Conservation (phyloP, 2,888 invertebrate genomes). For the Cenopis cana region DNA sequence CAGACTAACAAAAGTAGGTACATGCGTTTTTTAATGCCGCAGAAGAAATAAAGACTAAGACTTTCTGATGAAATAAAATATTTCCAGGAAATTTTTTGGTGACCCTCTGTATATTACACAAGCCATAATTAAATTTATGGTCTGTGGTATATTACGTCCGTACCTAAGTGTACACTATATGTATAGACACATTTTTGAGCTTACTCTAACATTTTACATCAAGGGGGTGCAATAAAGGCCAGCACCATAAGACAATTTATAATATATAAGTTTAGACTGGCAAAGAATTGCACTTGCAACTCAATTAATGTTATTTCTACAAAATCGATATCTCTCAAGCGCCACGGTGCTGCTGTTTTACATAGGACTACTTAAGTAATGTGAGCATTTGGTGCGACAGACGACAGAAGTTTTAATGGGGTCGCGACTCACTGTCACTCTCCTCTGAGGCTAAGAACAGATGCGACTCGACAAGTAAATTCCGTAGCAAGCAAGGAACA, state of each 20-base stretch:
- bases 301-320: not conserved
- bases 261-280: not conserved
- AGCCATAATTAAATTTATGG: no score
- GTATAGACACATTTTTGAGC: not conserved
- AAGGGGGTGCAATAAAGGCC: not conserved
- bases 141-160: no score
- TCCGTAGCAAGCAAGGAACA: no score
- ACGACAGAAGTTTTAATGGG: constrained; percentile 35
- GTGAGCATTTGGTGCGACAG: constrained; percentile 5
- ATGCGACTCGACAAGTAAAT: constrained; percentile 14
- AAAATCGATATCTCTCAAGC: not conserved
- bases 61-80: no score
- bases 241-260: not conserved
- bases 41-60: no score
- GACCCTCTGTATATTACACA: not conserved
- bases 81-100: no score
- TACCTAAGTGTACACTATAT: not conserved
- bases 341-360: not conserved
- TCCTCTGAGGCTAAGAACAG: constrained; percentile 9
- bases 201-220: not conserved
- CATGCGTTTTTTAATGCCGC: no score
- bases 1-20: no score
- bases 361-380: constrained; percentile 5
- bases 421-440: constrained; percentile 29
- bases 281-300: not conserved